Evolutionary conservation across 1,140 invertebrate species (phyloP), one percentile per base, ranked within the genome.

Genomic region (Brachystomella parvula): DNA sequence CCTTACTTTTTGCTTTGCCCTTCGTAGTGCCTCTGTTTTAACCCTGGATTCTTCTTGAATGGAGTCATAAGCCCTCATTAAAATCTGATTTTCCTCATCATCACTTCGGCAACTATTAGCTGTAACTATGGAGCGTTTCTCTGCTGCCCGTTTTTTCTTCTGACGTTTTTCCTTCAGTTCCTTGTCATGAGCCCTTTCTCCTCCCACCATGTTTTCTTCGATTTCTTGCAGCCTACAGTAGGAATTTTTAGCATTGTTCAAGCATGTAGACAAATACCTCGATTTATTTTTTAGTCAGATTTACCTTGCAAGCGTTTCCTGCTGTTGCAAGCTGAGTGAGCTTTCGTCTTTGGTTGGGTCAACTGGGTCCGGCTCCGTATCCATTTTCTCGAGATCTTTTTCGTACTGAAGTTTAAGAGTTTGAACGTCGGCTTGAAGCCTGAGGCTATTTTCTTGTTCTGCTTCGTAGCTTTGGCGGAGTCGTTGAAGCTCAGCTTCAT

Each of bases 141-240:
- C 85, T 1, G 89, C 87, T 47, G 84, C 83, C 65, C 81, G 78
- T 76, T 87, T 87, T 67, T 86, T 86, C 64, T 82, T 82, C 62
- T 82, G 79, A 66, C 87, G 76, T 70, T 83, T 82, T 75, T 91
- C 87, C 47, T 85, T 86, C 35, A 88, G 78, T 72, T 85, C 84
- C 63, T 83, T 78, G 76, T 92, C 89, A 74, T 88, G 78, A 1
- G 82, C 84, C 70, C 85, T 82, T 74, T 93, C 90, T 1, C 90
- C 90, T 30, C 90, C 89, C 64, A 90, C 87, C 81, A 92, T 83
- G 68, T 85, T 82, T 47, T 84, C 81, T 74, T 92, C 84, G 21
- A 92, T 79, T 61, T 83, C 81, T 75, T 88, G 81, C 39, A 90
- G 78, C 71, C 85, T 86, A 68, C 9, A 68, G 63, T 47, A 35